Percentiles rank a stretch among this genome's conserved stretches.
Conservation (phyloP, 2,797 vertebrate genomes). For the Danionella dracula region DNA sequence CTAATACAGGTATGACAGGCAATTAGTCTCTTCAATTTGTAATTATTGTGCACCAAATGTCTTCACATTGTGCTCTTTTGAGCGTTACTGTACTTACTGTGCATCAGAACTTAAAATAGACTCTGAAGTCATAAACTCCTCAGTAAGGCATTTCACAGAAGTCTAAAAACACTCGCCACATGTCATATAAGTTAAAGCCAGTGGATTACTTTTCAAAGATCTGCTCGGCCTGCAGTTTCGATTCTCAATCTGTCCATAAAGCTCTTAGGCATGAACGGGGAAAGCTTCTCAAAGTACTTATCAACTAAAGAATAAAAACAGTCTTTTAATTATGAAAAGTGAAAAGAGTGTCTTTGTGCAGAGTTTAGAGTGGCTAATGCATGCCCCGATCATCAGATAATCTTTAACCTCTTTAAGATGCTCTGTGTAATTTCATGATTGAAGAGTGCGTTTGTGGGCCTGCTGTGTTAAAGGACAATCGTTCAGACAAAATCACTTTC, state of each 20-base stretch:
- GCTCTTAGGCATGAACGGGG: not conserved
- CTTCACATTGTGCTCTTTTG: not conserved
- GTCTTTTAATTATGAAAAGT: slow-evolving; percentile 68
- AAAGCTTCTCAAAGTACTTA: slow-evolving; percentile 13
- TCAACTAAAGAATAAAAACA: slow-evolving; percentile 47
- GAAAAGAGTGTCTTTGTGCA: slow-evolving; percentile 47
- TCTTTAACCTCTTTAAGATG: slow-evolving; percentile 55
- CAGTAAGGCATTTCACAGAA: not conserved
- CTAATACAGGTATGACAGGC: too few species aligned
- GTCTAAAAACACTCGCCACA: not conserved
- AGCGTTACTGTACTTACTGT: not conserved
- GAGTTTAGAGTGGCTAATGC: slow-evolving; percentile 56
- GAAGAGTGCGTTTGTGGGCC: slow-evolving; percentile 11
- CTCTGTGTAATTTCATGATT: slow-evolving; percentile 68
- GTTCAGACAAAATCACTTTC: slow-evolving; percentile 9
- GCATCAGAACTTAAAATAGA: not conserved
- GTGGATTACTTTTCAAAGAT: slow-evolving; percentile 6
- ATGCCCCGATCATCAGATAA: slow-evolving; percentile 49
- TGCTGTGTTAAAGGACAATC: not conserved
- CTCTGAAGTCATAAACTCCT: not conserved
- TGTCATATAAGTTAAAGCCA: not conserved
- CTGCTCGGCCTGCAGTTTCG: not conserved
- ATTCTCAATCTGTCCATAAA: not conserved
- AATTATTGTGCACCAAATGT: too few species aligned
- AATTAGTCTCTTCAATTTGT: too few species aligned